Evolutionary conservation across 30 jellyfish, hydroid and myxozoan genomes (phyloP).

Genomic region (Haliclystus octoradiatus): DNA sequence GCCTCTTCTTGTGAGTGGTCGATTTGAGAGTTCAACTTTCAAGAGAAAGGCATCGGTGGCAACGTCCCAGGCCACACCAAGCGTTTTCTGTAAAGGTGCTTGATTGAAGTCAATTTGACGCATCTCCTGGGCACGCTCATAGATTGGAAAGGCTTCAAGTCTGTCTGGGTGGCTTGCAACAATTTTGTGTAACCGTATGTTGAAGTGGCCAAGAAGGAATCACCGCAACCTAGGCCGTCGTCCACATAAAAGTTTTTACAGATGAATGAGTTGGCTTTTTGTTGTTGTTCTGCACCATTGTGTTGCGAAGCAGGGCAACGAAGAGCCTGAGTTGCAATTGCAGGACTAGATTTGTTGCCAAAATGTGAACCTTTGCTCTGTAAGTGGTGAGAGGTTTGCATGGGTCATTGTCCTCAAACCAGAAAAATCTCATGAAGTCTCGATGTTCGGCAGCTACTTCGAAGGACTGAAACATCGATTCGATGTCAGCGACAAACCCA

Average conservation of each 20-base stretch:
- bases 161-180: neutral
- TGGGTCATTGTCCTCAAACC: slow-evolving; percentile 27
- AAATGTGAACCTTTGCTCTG: slow-evolving; percentile 17
- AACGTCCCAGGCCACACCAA: neutral
- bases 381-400: slow-evolving; percentile 5
- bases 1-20: neutral
- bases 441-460: slow-evolving; percentile 17
- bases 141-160: neutral
- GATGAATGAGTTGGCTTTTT: neutral
- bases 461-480: slow-evolving; percentile 19
- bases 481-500: slow-evolving; percentile 25
- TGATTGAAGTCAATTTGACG: neutral
- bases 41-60: neutral
- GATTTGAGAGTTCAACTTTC: neutral
- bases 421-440: slow-evolving; percentile 21
- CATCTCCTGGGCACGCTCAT: neutral
- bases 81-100: neutral
- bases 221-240: neutral
- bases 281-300: too few relatives aligned
- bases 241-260: neutral
- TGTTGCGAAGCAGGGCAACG: neutral
- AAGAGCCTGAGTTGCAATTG: slow-evolving; percentile 15
- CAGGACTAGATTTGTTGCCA: slow-evolving; percentile 10
- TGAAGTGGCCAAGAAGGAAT: neutral
- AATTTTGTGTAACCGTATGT: neutral